Evolutionary conservation across 2,113 vertebrate genomes (phyloP).

Genomic region (Glaucidium brasilianum): DNA sequence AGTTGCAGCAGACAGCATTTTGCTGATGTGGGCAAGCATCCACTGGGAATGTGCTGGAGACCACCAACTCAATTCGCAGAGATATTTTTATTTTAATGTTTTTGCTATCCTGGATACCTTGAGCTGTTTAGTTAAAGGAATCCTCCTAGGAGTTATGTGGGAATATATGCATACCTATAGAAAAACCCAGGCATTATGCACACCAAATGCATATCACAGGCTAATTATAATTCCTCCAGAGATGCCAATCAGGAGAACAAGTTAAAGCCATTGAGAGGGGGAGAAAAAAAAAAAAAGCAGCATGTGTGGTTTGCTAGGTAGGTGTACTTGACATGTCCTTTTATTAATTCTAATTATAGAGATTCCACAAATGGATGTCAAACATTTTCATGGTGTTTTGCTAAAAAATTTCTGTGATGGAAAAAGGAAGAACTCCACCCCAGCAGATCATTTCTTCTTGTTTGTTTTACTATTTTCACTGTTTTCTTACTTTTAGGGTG

Average conservation of each 20-base stretch:
- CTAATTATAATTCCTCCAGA: neutral
- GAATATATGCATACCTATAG: neutral
- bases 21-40: neutral
- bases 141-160: neutral
- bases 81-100: neutral
- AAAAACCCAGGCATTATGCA: neutral
- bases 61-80: neutral
- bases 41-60: neutral
- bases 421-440: conserved; percentile 63
- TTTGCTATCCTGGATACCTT: neutral
- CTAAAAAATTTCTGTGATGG: conserved; percentile 39
- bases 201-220: neutral
- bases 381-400: conserved; percentile 56
- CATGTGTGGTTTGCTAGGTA: conserved; percentile 28
- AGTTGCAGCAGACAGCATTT: neutral
- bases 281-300: neutral
- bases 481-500: conserved; percentile 30
- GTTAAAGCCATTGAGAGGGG: neutral
- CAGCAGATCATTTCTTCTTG: conserved; percentile 35
- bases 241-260: conserved; percentile 6
- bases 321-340: conserved; percentile 50
- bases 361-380: conserved; percentile 70
- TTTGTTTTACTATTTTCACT: conserved; percentile 58
- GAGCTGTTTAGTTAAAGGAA: conserved; percentile 13
- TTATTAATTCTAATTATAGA: conserved; percentile 72